Evolutionary conservation across 2,113 vertebrate species (phyloP).

Genomic region (Chaenogobius annularis): DNA sequence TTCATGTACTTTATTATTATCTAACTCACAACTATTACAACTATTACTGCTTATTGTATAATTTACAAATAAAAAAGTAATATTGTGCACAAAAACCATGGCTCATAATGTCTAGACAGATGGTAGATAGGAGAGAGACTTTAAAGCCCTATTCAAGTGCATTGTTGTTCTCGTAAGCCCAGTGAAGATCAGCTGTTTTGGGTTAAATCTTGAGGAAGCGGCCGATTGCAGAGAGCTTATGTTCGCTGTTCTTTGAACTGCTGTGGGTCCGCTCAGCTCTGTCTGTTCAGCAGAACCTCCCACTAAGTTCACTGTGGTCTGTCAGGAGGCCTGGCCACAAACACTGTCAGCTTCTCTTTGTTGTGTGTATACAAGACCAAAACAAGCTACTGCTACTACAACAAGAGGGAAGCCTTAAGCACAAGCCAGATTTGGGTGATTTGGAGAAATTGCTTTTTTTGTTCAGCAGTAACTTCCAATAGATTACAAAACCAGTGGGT

Average conservation of each 20-base stretch:
- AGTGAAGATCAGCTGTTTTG: conserved; percentile 30
- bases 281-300: conserved; percentile 50
- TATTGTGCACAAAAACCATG: too few species aligned
- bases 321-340: conserved; percentile 27
- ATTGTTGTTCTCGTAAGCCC: conserved; percentile 10
- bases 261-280: conserved; percentile 25
- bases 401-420: conserved; percentile 5
- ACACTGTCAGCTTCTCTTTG: conserved; percentile 30
- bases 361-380: conserved; percentile 14
- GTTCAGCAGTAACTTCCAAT: not conserved
- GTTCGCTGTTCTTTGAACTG: conserved; percentile 35
- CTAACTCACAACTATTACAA: not conserved
- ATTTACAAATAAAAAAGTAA: too few species aligned
- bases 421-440: conserved; percentile 11
- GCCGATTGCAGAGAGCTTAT: conserved; percentile 30
- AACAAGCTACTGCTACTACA: conserved; percentile 7
- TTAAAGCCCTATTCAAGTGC: conserved; percentile 1
- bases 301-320: conserved; percentile 51
- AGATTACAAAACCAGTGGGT: not conserved
- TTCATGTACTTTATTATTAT: not conserved
- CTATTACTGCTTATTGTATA: too few species aligned
- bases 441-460: conserved; percentile 2
- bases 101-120: not conserved
- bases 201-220: conserved; percentile 21
- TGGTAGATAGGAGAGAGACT: too few species aligned